Evolutionary conservation across 2,797 vertebrate species (phyloP), one percentile per base, ranked within the genome.

Genomic region (Remorina albescens): DNA sequence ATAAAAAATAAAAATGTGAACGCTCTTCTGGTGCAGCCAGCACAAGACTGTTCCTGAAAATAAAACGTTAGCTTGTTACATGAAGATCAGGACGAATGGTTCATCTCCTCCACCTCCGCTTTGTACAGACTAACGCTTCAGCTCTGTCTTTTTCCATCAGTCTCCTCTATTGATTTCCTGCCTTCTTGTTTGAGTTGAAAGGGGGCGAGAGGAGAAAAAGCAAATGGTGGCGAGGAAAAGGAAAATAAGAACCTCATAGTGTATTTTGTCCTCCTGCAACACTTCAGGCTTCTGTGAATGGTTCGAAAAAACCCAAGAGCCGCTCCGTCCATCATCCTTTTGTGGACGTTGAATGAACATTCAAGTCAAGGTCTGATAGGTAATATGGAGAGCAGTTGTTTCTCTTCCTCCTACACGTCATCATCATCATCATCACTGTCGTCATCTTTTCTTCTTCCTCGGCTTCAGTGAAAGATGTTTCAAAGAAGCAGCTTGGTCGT

Each of bases 151-250:
- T 18, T 21, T 54, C 37, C 30, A 50, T 51, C 15, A 60, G 16
- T 53, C 19, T 46, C 9, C 25, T 28, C 1, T 46, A 75, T 62
- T 25, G 71, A 66, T 57, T 66, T 57, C 44, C 36, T 44, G 49
- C 3, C 41, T 47, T 16, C 15, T 10, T 19, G 15, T 57, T 19
- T 0, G 7, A n/a, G 13, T 21, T 6, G 0, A 21, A 21, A 12
- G 13, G 30, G 30, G 30, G 6, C 6, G 30, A 6, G 3, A 1
- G 3, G 19, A 18, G 2, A 28, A 19, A 41, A 36, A 8, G 2
- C 32, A 30, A 34, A 39, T 21, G 8, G 11, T 12, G 3, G 16
- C 6, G 41, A 39, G n/a, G 10, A 15, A 26, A 30, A 67, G 12
- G 6, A 59, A 65, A 16, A 13, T 18, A 12, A 28, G 28, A 7